Evolutionary conservation across 2,888 invertebrate genomes (phyloP), one percentile per base, ranked within the genome.

Genomic region (Drosophila parthenogenetica): DNA sequence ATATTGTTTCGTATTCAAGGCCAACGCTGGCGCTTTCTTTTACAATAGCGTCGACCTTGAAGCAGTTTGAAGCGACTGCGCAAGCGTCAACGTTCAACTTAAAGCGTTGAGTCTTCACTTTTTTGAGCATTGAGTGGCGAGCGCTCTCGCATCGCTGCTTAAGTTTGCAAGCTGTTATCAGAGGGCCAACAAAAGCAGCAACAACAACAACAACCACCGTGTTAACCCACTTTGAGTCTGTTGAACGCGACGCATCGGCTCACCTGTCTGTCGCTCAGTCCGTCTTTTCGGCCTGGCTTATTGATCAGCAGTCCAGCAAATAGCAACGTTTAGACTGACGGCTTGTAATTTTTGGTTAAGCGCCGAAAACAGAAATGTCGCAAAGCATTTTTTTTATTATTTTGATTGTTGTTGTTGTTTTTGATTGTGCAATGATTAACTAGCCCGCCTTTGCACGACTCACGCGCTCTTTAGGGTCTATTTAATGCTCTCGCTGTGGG

Each of bases 1-100:
- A 75, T 78, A 69, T 77, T 46, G 67, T 72, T 89, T 89, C 69
- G 78, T 90, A 89, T 87, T 87, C 86, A 90, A 87, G 86, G 86
- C 89, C 89, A 71, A 54, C 78, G 70, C 61, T 81, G 79, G 70
- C 87, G 87, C 86, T 87, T 87, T 87, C 86, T 87, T 90, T 87
- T 89, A 90, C 87, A 86, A 86, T 84, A 89, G 89, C 77, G 63
- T 58, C 82, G 90, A 86, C 86, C 86, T 86, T 86, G 86, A 90
- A 60, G 88, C 75, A 29, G 13, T n/a, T 63, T 29, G 29, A 29
- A 29, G 69, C 72, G 88, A 81, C 86, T 87, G 89, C 89, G 88
- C 76, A 87, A 87, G 88, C 88, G 76, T 65, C 69, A 40, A 49
- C 54, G 60, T 51, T 32, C n/a, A 25, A 19, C 55, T 45, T 32